phyloP scores from a whole-genome alignment of 2,888 invertebrate genomes.

The Ellobium chinense region DNA sequence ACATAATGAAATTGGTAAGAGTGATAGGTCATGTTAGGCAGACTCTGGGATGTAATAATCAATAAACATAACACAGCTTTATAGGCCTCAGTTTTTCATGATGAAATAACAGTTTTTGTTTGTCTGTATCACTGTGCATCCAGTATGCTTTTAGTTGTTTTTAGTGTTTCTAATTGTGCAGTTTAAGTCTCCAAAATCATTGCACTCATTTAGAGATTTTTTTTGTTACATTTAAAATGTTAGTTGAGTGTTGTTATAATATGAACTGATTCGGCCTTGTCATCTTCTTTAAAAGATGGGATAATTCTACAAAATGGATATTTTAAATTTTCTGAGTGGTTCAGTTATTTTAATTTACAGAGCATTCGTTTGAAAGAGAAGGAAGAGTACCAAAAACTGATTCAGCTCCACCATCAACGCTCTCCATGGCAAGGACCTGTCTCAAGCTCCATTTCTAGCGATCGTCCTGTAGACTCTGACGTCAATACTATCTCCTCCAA shows the following conservation, averaged over 20 bases:
- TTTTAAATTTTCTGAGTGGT: no score
- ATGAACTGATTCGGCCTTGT: background rate
- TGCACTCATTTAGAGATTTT: background rate
- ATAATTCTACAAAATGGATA: no score
- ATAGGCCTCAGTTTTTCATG: no score
- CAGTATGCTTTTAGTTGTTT: no score
- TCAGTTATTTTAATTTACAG: conserved; percentile 56
- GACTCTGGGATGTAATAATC: no score
- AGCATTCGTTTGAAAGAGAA: conserved; percentile 68
- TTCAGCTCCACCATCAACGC: conserved; percentile 61
- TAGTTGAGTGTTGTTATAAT: background rate
- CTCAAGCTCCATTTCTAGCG: background rate
- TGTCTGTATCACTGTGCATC: no score
- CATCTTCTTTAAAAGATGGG: no score
- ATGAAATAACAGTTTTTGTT: no score
- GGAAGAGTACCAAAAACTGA: conserved; percentile 64
- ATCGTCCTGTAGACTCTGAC: conserved; percentile 6
- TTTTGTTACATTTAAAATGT: background rate
- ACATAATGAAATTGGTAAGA: no score
- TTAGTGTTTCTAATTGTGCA: no score
- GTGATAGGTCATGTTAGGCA: no score
- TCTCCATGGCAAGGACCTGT: conserved; percentile 48
- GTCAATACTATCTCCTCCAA: conserved; percentile 19
- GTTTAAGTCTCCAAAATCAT: background rate
- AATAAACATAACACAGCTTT: no score